These are phyloP conservation scores for Tachycineta bicolor DNA, from an alignment of 2,113 vertebrate genomes.

Conservation along the genomic window DNA sequence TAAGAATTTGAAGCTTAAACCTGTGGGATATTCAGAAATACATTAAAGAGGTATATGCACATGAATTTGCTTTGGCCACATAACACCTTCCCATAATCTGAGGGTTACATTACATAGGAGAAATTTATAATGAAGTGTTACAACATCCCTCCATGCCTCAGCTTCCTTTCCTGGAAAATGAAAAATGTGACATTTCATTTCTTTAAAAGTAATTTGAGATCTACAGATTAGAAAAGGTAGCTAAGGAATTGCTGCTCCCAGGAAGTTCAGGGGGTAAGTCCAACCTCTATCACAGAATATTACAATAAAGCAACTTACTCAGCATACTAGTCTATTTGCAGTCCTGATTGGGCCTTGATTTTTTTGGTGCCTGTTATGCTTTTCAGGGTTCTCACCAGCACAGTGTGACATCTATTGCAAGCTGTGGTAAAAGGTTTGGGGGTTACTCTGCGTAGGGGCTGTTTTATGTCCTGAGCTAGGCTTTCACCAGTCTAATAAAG, in stretches of 20 bases:
- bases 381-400: neutral
- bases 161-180: neutral
- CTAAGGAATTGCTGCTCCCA: neutral
- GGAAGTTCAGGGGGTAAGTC: neutral
- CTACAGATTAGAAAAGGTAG: neutral
- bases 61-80: neutral
- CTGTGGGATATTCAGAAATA: neutral
- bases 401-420: neutral
- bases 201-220: conserved; percentile 22
- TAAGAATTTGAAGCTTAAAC: neutral
- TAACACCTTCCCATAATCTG: neutral
- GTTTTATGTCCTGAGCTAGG: conserved; percentile 10
- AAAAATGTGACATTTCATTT: conserved; percentile 1
- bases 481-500: conserved; percentile 62
- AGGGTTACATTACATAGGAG: neutral
- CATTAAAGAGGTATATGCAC: neutral
- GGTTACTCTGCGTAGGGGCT: neutral
- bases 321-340: neutral
- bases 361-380: neutral
- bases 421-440: neutral
- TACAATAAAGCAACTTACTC: neutral
- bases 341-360: neutral
- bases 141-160: neutral
- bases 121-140: neutral
- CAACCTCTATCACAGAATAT: neutral